These are phyloP conservation scores for Limnodromus scolopaceus DNA, from an alignment of 2,797 vertebrate genomes.

Conservation along the genomic window DNA sequence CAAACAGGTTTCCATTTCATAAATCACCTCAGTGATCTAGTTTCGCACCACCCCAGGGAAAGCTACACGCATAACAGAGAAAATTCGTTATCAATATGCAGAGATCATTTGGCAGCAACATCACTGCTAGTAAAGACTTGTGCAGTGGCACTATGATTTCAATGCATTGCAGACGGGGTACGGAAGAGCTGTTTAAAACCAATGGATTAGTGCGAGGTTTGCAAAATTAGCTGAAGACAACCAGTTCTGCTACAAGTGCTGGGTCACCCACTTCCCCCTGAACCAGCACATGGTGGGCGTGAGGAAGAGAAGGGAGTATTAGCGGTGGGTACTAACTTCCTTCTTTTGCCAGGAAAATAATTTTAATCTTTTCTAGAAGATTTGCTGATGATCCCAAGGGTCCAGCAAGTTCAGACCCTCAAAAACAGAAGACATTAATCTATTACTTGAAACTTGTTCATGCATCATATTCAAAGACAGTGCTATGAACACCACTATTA, in stretches of 20 bases:
- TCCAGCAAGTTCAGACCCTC: neutral
- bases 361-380: neutral
- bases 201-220: neutral
- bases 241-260: neutral
- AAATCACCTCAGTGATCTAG: neutral
- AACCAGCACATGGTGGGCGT: accelerated
- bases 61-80: neutral
- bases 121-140: neutral
- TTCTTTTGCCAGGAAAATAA: neutral
- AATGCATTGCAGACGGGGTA: neutral
- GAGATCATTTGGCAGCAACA: slow-evolving; percentile 26
- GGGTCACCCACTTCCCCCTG: neutral
- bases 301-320: neutral
- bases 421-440: neutral
- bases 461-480: neutral
- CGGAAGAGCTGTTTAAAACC: neutral
- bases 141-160: neutral
- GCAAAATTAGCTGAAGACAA: neutral
- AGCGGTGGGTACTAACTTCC: neutral
- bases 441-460: neutral
- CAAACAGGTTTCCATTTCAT: slow-evolving; percentile 42
- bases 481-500: neutral
- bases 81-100: slow-evolving; percentile 15
- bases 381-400: neutral
- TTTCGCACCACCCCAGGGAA: slow-evolving; percentile 33